Conservation (phyloP, 2,113 vertebrate species). For the Psittacus erithacus region DNA sequence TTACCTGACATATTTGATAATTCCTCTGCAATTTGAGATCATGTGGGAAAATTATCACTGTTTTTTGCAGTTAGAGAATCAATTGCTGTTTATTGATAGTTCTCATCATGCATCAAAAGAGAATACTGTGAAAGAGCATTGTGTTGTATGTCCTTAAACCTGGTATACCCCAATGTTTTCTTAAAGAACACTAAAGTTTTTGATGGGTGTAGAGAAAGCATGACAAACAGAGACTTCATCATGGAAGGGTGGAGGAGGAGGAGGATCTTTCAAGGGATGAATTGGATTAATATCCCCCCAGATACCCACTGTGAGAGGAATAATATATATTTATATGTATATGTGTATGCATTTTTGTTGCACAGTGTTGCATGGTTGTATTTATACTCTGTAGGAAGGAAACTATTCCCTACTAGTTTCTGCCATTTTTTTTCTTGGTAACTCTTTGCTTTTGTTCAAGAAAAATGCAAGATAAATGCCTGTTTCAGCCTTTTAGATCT, state of each 20-base stretch:
- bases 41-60: not conserved
- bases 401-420: not conserved
- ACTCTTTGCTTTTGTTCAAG: not conserved
- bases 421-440: not conserved
- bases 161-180: not conserved
- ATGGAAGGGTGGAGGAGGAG: not conserved
- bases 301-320: not conserved
- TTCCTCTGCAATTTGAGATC: not conserved
- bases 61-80: not conserved
- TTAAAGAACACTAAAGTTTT: not conserved
- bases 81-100: not conserved
- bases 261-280: not conserved
- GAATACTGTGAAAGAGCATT: not conserved
- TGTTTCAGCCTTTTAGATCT: not conserved
- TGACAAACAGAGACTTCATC: not conserved
- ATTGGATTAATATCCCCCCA: not conserved
- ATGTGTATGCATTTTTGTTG: not conserved
- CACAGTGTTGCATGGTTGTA: not conserved
- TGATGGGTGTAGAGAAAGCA: not conserved
- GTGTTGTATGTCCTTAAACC: not conserved
- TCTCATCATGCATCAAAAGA: not conserved
- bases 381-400: not conserved
- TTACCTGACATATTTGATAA: not conserved
- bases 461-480: conserved; percentile 29
- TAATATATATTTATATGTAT: not conserved